Percentiles rank a stretch among this genome's conserved stretches.
These are phyloP conservation scores for Mesocentrotus franciscanus DNA, from an alignment of 53 echinoderm and acorn worm genomes.

Conservation along the genomic window DNA sequence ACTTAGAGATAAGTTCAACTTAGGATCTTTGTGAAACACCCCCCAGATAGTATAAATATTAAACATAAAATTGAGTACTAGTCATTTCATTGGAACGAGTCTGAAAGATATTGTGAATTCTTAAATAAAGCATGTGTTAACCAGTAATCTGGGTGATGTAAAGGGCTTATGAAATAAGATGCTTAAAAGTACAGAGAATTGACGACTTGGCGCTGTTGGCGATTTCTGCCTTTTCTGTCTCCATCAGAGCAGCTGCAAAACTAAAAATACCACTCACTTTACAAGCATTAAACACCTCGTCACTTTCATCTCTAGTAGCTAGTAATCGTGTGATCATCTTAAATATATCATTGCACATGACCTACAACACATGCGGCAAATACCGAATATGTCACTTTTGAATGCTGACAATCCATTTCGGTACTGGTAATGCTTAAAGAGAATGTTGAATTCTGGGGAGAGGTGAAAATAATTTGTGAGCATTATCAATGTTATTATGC, in stretches of 20 bases:
- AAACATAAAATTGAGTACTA: too few species aligned
- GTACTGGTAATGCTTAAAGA: neutral
- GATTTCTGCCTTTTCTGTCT: neutral
- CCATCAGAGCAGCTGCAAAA: neutral
- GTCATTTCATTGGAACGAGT: too few species aligned
- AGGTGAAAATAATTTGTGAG: too few species aligned
- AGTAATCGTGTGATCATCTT: neutral
- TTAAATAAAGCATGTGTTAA: neutral
- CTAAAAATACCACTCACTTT: constrained; percentile 1
- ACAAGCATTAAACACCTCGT: neutral
- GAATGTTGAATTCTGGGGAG: too few species aligned
- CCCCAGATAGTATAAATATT: too few species aligned
- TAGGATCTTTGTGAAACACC: too few species aligned
- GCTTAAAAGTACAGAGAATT: constrained; percentile 15
- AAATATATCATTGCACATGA: neutral
- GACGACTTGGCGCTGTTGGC: constrained; percentile 9
- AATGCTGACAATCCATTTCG: neutral
- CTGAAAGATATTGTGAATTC: too few species aligned
- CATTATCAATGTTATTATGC: too few species aligned
- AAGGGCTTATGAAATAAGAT: neutral
- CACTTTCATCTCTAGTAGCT: neutral
- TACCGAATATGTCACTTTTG: neutral
- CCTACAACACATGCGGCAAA: neutral
- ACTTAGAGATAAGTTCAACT: too few species aligned
- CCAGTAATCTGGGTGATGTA: neutral